A percentile compares a stretch with the other conserved stretches of the same genome.
These are phyloP conservation scores for Aethes cnicana DNA, from an alignment of 2,888 invertebrate genomes.

Conservation along the genomic window DNA sequence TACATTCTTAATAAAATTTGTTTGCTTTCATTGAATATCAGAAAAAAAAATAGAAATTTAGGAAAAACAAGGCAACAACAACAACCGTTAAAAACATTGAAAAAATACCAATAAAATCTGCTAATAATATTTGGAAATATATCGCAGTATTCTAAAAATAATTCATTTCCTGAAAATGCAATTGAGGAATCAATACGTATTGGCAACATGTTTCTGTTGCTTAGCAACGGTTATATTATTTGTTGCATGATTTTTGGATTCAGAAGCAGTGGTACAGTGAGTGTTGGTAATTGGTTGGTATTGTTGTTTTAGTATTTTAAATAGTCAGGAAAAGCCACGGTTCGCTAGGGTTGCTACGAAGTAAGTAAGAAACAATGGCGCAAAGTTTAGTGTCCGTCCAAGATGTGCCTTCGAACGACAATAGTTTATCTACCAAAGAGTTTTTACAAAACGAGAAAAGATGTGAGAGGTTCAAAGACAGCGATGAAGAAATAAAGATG, in stretches of 20 bases:
- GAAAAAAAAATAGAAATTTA: no score
- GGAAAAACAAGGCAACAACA: no score
- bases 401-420: constrained; percentile 62
- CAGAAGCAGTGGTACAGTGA: constrained; percentile 10
- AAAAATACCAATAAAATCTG: no score
- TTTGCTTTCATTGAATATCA: no score
- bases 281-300: neutral
- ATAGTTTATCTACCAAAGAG: constrained; percentile 69
- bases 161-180: neutral
- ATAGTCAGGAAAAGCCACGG: no score
- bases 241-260: constrained; percentile 37
- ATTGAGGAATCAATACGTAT: constrained; percentile 31
- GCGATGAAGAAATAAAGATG: constrained; percentile 84
- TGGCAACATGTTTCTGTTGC: constrained; percentile 50
- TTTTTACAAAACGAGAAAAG: constrained; percentile 68
- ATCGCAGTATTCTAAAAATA: no score
- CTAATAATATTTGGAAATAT: no score
- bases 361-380: constrained; percentile 44
- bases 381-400: constrained; percentile 44
- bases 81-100: no score
- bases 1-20: no score
- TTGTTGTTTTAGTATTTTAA: neutral
- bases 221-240: constrained; percentile 44
- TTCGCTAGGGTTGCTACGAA: neutral
- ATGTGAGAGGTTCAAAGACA: constrained; percentile 68